Base-by-base conservation (phyloP, 2,113 vertebrate species). In the Larimichthys crocea region DNA sequence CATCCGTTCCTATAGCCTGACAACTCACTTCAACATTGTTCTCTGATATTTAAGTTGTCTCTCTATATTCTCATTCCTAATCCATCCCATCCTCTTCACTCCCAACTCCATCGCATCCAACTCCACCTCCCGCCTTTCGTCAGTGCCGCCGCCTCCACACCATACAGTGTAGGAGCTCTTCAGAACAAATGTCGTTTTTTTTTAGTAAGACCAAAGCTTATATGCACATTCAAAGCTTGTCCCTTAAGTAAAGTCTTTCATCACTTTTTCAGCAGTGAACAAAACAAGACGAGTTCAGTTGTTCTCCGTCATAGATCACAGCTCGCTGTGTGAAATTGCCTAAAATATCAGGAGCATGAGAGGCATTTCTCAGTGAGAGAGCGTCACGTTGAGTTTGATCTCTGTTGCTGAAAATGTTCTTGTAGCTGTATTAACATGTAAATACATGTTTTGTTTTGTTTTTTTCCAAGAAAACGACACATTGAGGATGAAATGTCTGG, bases 341-440 rank as follows among this genome's bases (percentile, higher is more conserved):
- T 50, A 5, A 67, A 73, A 62, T 77, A 67, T 68, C 40, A 17
- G 20, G 4, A 52, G 53, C 22, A 22, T 56, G 1, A 46, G 31
- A 69, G 7, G 17, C 59, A 19, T 70, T 52, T 70, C 60, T 67
- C 5, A 24, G 24, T 53, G 61, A 75, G 20, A 17, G 40, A 48
- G 55, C 20, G 60, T 53, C 77, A 22, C 29, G 48, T 76, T 76
- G 35, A 56, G 67, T 81, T 72, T 76, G 55, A 50, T 49, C 24
- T 57, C 22, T 29, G 16, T 19, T 22, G 44, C 67, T 69, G 44
- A 76, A 80, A 71, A 76, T 26, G 3, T 46, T 71, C 35, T 31
- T 57, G 19, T 48, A 12, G 29, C 29, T 52, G 20, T 20, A 9
- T 74, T 19, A 75, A 48, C 48, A 62, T 46, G 29, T 26, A 40